Base-by-base conservation (phyloP, 2,797 vertebrate species). In the Myripristis jacobus region DNA sequence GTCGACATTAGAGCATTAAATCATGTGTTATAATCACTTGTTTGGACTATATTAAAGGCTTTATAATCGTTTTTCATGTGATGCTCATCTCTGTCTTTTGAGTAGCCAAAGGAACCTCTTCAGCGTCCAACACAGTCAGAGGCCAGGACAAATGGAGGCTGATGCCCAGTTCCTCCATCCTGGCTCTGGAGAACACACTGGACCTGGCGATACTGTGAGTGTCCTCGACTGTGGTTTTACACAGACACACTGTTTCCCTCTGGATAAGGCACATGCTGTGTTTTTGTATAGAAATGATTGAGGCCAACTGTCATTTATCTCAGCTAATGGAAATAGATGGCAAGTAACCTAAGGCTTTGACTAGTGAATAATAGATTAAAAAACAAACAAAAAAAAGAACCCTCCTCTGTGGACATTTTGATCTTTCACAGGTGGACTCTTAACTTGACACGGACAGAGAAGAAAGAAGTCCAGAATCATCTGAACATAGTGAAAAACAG, bases 201-300 rank as follows among this genome's bases (percentile, higher is more conserved):
- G 84, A 89, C 55, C 24, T 93, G 47, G 89, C 93, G 36, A 57
- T 93, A 76, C 74, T 95, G 94, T 95, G 75, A 93, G 94, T 89
- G 31, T 73, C 15, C 38, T 27, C 7, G 15, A 21, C 22, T 43
- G 15, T 11, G 44, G 12, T 43, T 46, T 3, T 60, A n/a, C 22
- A 41, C 36, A 41, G 12, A 13, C 36, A 41, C 11, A 13, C 15
- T 16, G 50, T 27, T 52, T 27, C 13, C 21, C 10, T 51, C 6
- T 51, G 24, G 22, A 25, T 24, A 51, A 24, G 50, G 6, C 10
- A 24, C 25, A 27, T 52, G 11, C 13, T 52, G 13, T 52, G 19
- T 21, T 2, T 50, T 3, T n/a, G 5, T 36, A n/a, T 55, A 25
- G 11, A 1, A 13, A 2, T 11, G 3, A 41, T 41, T 36, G 9